These are phyloP conservation scores for Formica aserva DNA, from an alignment of 2,888 invertebrate genomes.

Conservation along the genomic window DNA sequence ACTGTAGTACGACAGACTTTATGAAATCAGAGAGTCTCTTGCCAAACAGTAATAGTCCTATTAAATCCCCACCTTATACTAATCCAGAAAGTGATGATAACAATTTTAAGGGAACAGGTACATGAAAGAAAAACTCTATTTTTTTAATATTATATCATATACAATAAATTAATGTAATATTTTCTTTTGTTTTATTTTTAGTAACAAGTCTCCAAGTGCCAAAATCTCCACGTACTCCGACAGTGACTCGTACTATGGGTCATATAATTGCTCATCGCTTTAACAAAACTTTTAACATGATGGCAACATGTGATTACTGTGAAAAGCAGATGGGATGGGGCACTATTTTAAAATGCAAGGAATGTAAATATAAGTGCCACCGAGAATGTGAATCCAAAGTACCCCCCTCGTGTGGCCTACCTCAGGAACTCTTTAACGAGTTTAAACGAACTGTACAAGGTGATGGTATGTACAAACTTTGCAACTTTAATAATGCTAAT, in stretches of 20 bases:
- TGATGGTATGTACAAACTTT: constrained; percentile 86
- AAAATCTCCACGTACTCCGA: constrained; percentile 92
- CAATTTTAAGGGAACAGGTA: constrained; percentile 85
- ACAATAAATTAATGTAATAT: constrained; percentile 28
- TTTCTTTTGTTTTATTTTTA: constrained; percentile 71
- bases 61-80: constrained; percentile 88
- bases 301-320: constrained; percentile 96
- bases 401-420: constrained; percentile 96
- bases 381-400: constrained; percentile 96
- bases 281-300: constrained; percentile 94
- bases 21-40: constrained; percentile 77
- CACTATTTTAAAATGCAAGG: constrained; percentile 94
- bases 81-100: constrained; percentile 87
- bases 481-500: constrained; percentile 25
- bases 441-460: constrained; percentile 92
- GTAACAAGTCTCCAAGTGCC: constrained; percentile 88
- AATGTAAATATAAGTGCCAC: constrained; percentile 97
- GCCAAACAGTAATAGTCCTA: constrained; percentile 86
- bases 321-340: constrained; percentile 92
- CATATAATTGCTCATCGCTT: constrained; percentile 96
- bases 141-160: neutral
- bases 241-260: constrained; percentile 93
- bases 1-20: constrained; percentile 84
- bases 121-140: neutral
- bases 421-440: constrained; percentile 93